Conservation (phyloP, 2,888 invertebrate genomes). For the Eumacrocentrus americanus region DNA sequence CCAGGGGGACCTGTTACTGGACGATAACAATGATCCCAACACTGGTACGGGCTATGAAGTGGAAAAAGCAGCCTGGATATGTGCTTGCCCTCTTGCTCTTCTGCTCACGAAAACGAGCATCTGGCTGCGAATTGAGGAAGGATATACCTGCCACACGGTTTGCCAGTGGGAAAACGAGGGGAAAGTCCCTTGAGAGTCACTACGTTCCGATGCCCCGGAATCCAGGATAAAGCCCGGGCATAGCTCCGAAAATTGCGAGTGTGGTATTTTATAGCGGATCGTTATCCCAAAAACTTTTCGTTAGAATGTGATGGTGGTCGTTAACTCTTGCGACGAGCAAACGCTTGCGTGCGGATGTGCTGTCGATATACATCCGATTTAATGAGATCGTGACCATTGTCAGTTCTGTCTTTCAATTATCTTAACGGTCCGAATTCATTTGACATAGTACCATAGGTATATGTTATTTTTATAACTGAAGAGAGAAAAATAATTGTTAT, state of each 20-base stretch:
- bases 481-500: neutral
- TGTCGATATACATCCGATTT: neutral
- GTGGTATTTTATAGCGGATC: constrained; percentile 21
- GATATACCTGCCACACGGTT: constrained; percentile 7
- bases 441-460: too few relatives aligned
- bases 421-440: too few relatives aligned
- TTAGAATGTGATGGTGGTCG: constrained; percentile 22
- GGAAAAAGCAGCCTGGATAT: constrained; percentile 12
- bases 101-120: constrained; percentile 1
- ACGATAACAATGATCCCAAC: constrained; percentile 40
- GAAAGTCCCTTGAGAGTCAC: constrained; percentile 12
- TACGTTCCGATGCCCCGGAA: constrained; percentile 18
- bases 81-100: neutral
- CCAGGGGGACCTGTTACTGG: constrained; percentile 37
- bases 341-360: neutral
- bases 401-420: too few relatives aligned
- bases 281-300: constrained; percentile 21
- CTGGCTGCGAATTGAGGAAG: constrained; percentile 7
- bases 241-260: constrained; percentile 14
- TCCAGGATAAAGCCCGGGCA: constrained; percentile 7
- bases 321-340: constrained; percentile 10
- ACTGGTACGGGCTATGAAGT: constrained; percentile 11
- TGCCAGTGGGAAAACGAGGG: neutral
- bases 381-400: too few relatives aligned
- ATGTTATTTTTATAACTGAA: neutral